Conservation (phyloP, 2,113 vertebrate species). For the zebrafish (Danio rerio) region GRCz12tu NC_133177.1:42378501-42379000, state of each 20-base stretch:
- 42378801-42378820: too few relatives aligned
- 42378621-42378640: slow-evolving; percentile 19
- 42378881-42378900: too few relatives aligned
- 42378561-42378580: slow-evolving; percentile 22
- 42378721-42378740: not conserved
- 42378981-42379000: too few relatives aligned
- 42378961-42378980: too few relatives aligned
- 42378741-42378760: too few relatives aligned
- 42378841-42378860: too few relatives aligned
- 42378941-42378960: too few relatives aligned
- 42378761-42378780: not conserved
- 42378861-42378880: too few relatives aligned
- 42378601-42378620: slow-evolving; percentile 23
- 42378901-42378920: too few relatives aligned
- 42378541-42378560: slow-evolving; percentile 21
- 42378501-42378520: slow-evolving; percentile 43
- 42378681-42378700: slow-evolving; percentile 10
- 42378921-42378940: too few relatives aligned
- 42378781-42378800: too few relatives aligned
- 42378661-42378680: slow-evolving; percentile 31
- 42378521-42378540: slow-evolving; percentile 33
- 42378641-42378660: slow-evolving; percentile 41
- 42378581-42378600: slow-evolving; percentile 12
- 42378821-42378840: too few relatives aligned
- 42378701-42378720: not conserved